Evolutionary conservation across 2,888 invertebrate species (phyloP).

Genomic region (Ecdyonurus torrentis): DNA sequence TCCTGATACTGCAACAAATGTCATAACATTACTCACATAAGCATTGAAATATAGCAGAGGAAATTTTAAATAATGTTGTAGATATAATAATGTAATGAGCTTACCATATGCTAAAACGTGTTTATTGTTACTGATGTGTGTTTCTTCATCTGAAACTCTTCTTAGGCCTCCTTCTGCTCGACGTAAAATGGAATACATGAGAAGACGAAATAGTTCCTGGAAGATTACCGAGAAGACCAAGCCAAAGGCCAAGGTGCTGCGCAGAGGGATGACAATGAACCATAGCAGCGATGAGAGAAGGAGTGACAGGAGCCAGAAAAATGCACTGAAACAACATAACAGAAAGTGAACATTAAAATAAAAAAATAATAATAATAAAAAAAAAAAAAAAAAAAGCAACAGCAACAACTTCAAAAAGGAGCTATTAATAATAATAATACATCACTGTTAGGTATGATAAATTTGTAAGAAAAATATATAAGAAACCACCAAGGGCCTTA

Average conservation of each 20-base stretch:
- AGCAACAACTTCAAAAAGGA: background rate
- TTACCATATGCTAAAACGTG: constrained; percentile 74
- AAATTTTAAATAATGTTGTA: background rate
- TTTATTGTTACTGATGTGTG: constrained; percentile 65
- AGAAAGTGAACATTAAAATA: constrained; percentile 2
- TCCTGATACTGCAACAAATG: constrained; percentile 52
- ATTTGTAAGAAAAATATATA: background rate
- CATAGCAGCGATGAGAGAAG: constrained; percentile 79
- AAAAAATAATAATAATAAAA: constrained; percentile 1
- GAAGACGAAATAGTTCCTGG: constrained; percentile 76
- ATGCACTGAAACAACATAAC: constrained; percentile 39
- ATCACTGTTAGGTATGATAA: background rate
- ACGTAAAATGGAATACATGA: constrained; percentile 58
- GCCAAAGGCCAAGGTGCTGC: constrained; percentile 64
- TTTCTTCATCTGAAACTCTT: constrained; percentile 57
- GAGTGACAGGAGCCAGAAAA: constrained; percentile 87
- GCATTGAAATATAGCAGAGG: background rate
- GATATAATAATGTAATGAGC: too few species aligned
- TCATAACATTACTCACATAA: background rate
- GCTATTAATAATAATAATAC: background rate
- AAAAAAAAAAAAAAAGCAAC: background rate
- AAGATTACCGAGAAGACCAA: constrained; percentile 79
- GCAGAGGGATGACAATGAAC: constrained; percentile 68
- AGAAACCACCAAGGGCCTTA: too few species aligned
- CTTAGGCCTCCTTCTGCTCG: constrained; percentile 83